Evolutionary conservation across 1,140 invertebrate genomes (phyloP), one percentile per base, ranked within the genome.

Genomic region (Anthonomus grandis): DNA sequence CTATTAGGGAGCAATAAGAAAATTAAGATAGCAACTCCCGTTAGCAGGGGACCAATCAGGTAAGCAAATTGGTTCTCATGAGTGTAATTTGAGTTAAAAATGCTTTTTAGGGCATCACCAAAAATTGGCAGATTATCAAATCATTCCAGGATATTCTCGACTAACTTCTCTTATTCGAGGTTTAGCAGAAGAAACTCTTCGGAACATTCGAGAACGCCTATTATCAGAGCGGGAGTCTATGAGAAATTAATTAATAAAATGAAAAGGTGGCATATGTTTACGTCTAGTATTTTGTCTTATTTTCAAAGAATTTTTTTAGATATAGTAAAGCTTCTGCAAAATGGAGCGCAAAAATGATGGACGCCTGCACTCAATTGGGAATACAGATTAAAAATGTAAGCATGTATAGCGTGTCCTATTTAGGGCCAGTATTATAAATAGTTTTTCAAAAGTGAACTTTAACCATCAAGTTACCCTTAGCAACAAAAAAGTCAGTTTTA

Each of bases 341-440:
- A 21, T 64, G 62, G 62, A 49, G 59, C 8, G 22, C 10, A 9
- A 64, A 50, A 42, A 48, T 64, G 44, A 50, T 64, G 27, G 59
- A 64, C 6, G 24, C 47, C n/a, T 64, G 62, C 27, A 39, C 56
- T 17, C 56, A 64, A 22, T 36, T 64, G n/a, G 62, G 62, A 22
- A 22, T 64, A 15, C 56, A 53, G 25, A 46, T 64, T 21, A 64
- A 59, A 49, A 64, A 64, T 24, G 62, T 64, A 48, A 52, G 53
- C 52, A 21, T n/a, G n/a, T n/a, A n/a, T n/a, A n/a, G n/a, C n/a
- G n/a, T n/a, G n/a, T n/a, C n/a, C n/a, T n/a, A n/a, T n/a, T n/a
- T n/a, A n/a, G n/a, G n/a, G n/a, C n/a, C n/a, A n/a, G n/a, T n/a
- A n/a, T n/a, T n/a, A n/a, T n/a, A n/a, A n/a, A n/a, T n/a, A n/a